Evolutionary conservation across 2,797 vertebrate species (phyloP).

Genomic region (Coreius guichenoti): DNA sequence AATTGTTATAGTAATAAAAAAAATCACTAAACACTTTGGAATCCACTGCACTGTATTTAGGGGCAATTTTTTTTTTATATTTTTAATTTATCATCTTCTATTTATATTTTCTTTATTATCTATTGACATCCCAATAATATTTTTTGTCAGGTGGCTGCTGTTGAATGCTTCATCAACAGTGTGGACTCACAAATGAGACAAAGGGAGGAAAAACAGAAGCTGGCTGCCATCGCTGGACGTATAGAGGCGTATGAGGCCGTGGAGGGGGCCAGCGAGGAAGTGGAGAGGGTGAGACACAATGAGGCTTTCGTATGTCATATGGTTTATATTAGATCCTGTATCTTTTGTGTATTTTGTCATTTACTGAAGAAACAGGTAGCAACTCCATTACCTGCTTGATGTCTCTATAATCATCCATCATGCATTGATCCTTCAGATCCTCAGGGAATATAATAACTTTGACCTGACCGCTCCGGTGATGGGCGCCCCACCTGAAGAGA

Average conservation of each 20-base stretch:
- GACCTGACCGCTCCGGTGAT: slow-evolving; percentile 91
- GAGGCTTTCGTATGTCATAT: neutral
- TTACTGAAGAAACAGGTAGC: neutral
- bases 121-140: neutral
- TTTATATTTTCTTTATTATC: neutral
- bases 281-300: slow-evolving; percentile 86
- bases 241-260: slow-evolving; percentile 93
- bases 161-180: slow-evolving; percentile 91
- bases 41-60: neutral
- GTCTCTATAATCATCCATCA: neutral
- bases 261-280: slow-evolving; percentile 91
- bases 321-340: neutral
- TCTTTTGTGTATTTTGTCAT: neutral
- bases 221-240: slow-evolving; percentile 85
- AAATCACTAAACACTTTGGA: neutral
- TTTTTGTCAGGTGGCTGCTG: slow-evolving; percentile 77
- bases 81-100: neutral
- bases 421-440: slow-evolving; percentile 78
- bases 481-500: slow-evolving; percentile 84
- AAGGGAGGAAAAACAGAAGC: slow-evolving; percentile 89
- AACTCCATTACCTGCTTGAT: neutral
- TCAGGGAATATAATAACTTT: slow-evolving; percentile 89
- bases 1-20: neutral
- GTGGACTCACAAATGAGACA: slow-evolving; percentile 92
- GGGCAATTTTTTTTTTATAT: neutral